These are phyloP conservation scores for silkworm (Bombyx mori) DNA, from an alignment of 1,140 invertebrate species.

Conservation along the genomic window DNA sequence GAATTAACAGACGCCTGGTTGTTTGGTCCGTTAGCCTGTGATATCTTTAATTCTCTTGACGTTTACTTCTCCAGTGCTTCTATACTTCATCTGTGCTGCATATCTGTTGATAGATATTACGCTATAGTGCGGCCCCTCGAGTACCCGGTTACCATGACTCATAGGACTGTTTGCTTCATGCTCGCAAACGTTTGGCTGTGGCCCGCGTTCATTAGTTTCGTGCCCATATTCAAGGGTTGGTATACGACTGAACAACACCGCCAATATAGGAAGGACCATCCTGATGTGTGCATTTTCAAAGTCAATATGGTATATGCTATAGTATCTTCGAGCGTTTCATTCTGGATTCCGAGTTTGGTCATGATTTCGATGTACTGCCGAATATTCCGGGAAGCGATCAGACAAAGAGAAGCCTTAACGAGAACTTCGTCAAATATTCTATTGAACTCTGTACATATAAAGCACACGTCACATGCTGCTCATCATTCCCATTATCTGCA, in stretches of 20 bases:
- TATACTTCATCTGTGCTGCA: slow-evolving; percentile 95
- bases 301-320: slow-evolving; percentile 92
- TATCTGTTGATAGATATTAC: slow-evolving; percentile 93
- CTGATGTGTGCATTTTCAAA: slow-evolving; percentile 87
- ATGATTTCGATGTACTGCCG: slow-evolving; percentile 94
- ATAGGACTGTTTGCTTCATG: slow-evolving; percentile 85
- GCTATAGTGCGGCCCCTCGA: slow-evolving; percentile 91
- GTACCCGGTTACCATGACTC: slow-evolving; percentile 91
- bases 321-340: slow-evolving; percentile 92
- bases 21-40: slow-evolving; percentile 91
- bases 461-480: slow-evolving; percentile 77
- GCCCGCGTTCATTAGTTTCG: slow-evolving; percentile 93
- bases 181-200: slow-evolving; percentile 90
- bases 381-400: slow-evolving; percentile 91
- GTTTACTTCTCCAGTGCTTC: slow-evolving; percentile 96
- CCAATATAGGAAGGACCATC: slow-evolving; percentile 76
- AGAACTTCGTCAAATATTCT: slow-evolving; percentile 86
- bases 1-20: slow-evolving; percentile 88
- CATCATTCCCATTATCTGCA: slow-evolving; percentile 79
- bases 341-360: slow-evolving; percentile 94
- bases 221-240: slow-evolving; percentile 95
- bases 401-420: slow-evolving; percentile 88
- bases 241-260: slow-evolving; percentile 88
- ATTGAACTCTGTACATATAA: slow-evolving; percentile 85
- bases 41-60: slow-evolving; percentile 95